These are phyloP conservation scores for Encarsia formosa DNA, from an alignment of 2,888 invertebrate genomes.

Conservation along the genomic window DNA sequence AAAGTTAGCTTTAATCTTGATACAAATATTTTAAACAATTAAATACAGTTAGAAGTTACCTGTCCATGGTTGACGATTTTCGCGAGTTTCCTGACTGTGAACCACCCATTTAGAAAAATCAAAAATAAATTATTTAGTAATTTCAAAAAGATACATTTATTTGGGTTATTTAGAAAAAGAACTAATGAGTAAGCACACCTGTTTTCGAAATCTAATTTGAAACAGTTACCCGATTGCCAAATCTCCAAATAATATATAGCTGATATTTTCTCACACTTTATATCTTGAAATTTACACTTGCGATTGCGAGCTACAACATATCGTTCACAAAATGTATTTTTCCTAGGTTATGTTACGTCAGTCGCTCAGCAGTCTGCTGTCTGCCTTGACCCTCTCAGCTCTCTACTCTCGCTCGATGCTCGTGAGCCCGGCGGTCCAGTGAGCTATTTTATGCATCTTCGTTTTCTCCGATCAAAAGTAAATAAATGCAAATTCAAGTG, in stretches of 20 bases:
- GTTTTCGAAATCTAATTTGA: slow-evolving; percentile 4
- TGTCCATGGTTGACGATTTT: slow-evolving; percentile 37
- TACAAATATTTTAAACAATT: not conserved
- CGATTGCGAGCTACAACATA: too few relatives aligned
- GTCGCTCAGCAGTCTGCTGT: too few relatives aligned
- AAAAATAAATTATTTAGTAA: slow-evolving; percentile 13
- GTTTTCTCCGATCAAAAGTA: too few relatives aligned
- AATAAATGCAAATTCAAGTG: too few relatives aligned
- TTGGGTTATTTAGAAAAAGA: not conserved
- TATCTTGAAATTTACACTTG: too few relatives aligned
- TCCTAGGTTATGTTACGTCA: slow-evolving; percentile 25
- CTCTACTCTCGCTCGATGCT: too few relatives aligned
- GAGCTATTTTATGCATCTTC: too few relatives aligned
- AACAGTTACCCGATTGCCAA: slow-evolving; percentile 12
- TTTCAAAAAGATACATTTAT: not conserved
- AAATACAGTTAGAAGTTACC: slow-evolving; percentile 29
- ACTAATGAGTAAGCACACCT: slow-evolving; percentile 21
- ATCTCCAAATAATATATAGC: slow-evolving; percentile 7
- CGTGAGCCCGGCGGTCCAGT: too few relatives aligned
- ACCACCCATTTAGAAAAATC: slow-evolving; percentile 42
- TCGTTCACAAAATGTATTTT: too few relatives aligned
- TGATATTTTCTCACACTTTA: slow-evolving; percentile 8
- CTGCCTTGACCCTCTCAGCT: too few relatives aligned
- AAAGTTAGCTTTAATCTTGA: not conserved
- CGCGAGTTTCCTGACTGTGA: slow-evolving; percentile 34